Evolutionary conservation across 2,797 vertebrate species (phyloP), one percentile per base, ranked within the genome.

Genomic region (Orientallactaga sibirica): DNA sequence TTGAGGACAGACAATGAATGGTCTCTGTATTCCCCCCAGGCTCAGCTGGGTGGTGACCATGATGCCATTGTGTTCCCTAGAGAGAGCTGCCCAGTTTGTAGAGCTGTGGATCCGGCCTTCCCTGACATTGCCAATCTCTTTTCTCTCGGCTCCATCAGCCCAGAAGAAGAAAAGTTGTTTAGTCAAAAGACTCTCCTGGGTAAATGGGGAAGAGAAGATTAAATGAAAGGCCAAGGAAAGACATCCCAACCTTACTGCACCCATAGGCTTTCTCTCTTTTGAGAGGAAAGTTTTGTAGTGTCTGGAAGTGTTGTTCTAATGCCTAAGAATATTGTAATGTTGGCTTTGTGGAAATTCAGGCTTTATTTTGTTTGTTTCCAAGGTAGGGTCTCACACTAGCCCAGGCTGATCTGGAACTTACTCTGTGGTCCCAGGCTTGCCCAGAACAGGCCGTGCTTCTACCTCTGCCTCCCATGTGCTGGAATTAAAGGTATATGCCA

Each of bases 31-130:
- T 87, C 87, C 81, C 81, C 88, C 81, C 8, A 1, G 24, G 70
- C 37, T 98, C 95, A 79, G 78, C 94, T 97, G 94, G 97, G 94
- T 55, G 77, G 91, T 93, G 92, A 95, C 86, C 91, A 29, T 97
- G 85, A 75, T 89, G 95, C 94, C 92, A 95, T 97, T 97, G 97
- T 97, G 73, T 86, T 94, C 67, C 0, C 92, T 90, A 92, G 91
- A 96, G 67, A 79, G 95, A 66, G 88, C 94, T 88, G 92, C 92
- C 5, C 55, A 1, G 66, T 97, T 95, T 95, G 85, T 25, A 16
- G 95, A 94, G 96, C 94, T 73, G 83, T 76, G 91, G 93, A 88
- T 89, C 83, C 7, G 8, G 74, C 92, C 74, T 84, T 62, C 96
- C 86, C 95, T 96, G 96, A 92, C 96, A 96, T 97, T 82, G 86